A percentile compares a stretch with the other conserved stretches of the same genome.
Evolutionary conservation across 2,797 vertebrate genomes (phyloP).

Genomic region (Crypturellus tataupa): DNA sequence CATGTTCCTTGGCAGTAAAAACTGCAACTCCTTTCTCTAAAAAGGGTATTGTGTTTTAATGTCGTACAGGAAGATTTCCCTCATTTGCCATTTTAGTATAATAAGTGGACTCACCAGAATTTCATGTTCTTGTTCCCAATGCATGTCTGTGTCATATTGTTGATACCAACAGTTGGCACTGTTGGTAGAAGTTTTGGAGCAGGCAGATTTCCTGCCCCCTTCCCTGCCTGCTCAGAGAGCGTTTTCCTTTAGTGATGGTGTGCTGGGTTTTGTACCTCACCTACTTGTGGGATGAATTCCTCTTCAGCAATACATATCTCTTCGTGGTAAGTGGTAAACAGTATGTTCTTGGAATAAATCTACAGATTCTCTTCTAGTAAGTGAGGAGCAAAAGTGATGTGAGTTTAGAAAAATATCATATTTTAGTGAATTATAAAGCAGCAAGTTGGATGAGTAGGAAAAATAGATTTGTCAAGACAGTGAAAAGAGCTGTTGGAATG

Average conservation of each 20-base stretch:
- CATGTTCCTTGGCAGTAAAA: neutral
- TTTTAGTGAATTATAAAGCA: neutral
- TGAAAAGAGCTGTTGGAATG: neutral
- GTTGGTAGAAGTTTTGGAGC: neutral
- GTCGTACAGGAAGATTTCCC: neutral
- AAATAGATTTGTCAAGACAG: neutral
- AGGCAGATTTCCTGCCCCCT: neutral
- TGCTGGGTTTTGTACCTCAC: neutral
- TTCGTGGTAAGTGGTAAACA: neutral
- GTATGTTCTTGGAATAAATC: neutral
- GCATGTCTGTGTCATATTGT: neutral
- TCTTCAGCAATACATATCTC: neutral
- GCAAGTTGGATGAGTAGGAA: neutral
- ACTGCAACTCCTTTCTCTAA: neutral
- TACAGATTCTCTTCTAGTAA: neutral
- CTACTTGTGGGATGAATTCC: neutral
- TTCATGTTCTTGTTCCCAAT: neutral
- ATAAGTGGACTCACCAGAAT: neutral
- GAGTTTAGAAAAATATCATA: accelerated
- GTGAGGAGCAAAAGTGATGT: neutral
- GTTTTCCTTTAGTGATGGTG: neutral
- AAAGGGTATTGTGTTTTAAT: neutral
- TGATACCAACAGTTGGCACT: neutral
- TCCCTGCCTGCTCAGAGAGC: neutral
- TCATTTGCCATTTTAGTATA: neutral